phyloP scores from a whole-genome alignment of 2,113 vertebrate genomes.

The Benitochromis conjunctus region DNA sequence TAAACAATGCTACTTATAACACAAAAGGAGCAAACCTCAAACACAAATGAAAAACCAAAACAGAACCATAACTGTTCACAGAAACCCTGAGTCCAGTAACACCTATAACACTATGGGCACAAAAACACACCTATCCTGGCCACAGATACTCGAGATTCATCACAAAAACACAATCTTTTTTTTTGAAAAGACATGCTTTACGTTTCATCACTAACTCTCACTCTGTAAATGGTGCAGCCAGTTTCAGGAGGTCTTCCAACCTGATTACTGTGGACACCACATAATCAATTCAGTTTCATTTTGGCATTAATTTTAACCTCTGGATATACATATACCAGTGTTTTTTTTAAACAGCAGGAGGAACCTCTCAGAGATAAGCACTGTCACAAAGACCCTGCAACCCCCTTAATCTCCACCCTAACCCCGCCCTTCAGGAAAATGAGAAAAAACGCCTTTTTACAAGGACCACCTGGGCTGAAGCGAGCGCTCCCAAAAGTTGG shows the following conservation, averaged over 20 bases:
- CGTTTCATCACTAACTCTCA: neutral
- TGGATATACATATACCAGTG: too few species aligned
- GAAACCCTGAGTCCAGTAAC: neutral
- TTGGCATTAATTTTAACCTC: neutral
- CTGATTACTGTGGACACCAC: neutral
- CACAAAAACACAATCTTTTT: neutral
- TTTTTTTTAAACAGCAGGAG: too few species aligned
- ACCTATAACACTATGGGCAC: neutral
- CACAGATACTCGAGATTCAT: neutral
- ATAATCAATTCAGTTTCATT: neutral
- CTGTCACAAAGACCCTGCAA: neutral
- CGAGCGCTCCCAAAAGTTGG: slow-evolving; percentile 79
- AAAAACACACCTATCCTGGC: neutral
- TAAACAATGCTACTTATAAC: neutral
- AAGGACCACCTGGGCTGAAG: slow-evolving; percentile 84
- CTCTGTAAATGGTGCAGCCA: neutral
- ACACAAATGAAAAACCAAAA: neutral
- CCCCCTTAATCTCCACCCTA: neutral
- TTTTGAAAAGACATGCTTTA: neutral
- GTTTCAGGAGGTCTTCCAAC: neutral
- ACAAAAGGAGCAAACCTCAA: neutral
- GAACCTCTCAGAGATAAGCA: neutral
- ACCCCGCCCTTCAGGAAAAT: neutral
- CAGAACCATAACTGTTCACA: neutral
- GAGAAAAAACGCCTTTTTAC: slow-evolving; percentile 55